Evolutionary conservation across 92 coral and sea anemone genomes (phyloP).

Genomic region (Pocillopora meandrina): DNA sequence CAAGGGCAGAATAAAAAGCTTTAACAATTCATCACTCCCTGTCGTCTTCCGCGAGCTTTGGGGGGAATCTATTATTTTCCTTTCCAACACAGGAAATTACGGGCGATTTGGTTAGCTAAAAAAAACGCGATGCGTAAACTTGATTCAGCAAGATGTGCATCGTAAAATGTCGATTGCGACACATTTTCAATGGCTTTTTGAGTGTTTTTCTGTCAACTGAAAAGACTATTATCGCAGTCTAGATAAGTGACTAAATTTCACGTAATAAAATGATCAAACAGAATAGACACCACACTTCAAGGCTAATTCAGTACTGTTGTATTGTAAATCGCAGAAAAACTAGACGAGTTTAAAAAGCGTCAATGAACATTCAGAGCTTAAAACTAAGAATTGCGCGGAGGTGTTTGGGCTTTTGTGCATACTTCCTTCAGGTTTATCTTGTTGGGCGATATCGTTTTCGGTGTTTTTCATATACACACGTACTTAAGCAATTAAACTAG

Average conservation of each 20-base stretch:
- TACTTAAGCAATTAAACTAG: constrained; percentile 46
- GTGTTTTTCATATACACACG: constrained; percentile 42
- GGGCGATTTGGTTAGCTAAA: background rate
- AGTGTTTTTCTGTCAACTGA: background rate
- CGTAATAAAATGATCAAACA: constrained; percentile 42
- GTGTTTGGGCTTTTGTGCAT: constrained; percentile 6
- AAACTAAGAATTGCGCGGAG: background rate
- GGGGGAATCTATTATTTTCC: constrained; percentile 47
- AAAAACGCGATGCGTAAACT: constrained; percentile 18
- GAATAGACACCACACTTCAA: constrained; percentile 14
- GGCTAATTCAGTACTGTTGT: constrained; percentile 11
- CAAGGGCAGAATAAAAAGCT: constrained; percentile 57
- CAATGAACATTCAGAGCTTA: background rate
- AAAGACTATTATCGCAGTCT: constrained; percentile 22
- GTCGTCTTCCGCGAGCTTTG: constrained; percentile 58
- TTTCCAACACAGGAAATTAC: constrained; percentile 45
- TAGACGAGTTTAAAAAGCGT: background rate
- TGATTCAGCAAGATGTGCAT: background rate
- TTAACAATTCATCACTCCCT: constrained; percentile 59
- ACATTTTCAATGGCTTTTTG: constrained; percentile 14
- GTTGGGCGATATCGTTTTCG: constrained; percentile 35
- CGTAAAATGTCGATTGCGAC: background rate
- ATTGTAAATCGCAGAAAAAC: background rate
- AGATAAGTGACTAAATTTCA: constrained; percentile 26
- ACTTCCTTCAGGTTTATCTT: constrained; percentile 27